Evolutionary conservation across 1,140 invertebrate species (phyloP).

Genomic region (Eufriesea mexicana): DNA sequence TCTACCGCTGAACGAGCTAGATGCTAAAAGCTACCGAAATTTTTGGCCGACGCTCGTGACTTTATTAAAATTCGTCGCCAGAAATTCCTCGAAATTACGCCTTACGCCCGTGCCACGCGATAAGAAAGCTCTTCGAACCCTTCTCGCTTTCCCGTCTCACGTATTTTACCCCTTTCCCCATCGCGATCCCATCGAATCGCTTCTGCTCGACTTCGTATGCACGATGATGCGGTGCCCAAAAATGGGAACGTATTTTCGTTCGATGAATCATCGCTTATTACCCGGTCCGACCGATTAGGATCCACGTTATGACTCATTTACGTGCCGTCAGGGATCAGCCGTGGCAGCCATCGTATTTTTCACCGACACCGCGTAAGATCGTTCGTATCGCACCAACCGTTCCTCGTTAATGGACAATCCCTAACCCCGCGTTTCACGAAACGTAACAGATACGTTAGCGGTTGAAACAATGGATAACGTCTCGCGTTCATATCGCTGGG

Average conservation of each 20-base stretch:
- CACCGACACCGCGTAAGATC: background rate
- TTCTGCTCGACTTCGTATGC: background rate
- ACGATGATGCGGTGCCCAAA: background rate
- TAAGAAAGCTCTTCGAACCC: background rate
- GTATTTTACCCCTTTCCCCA: background rate
- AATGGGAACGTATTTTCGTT: background rate
- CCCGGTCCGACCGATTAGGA: no score
- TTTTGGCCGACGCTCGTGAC: conserved; percentile 30
- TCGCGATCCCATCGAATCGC: background rate
- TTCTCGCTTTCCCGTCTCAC: background rate
- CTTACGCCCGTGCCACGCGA: conserved; percentile 16
- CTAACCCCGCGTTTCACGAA: background rate
- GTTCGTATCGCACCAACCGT: no score
- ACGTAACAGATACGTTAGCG: background rate
- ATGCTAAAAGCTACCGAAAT: conserved; percentile 22
- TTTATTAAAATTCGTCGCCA: conserved; percentile 41
- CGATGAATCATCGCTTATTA: conserved; percentile 3
- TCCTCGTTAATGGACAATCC: background rate
- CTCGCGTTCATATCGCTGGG: background rate
- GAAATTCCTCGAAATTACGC: conserved; percentile 25
- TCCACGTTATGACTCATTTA: background rate
- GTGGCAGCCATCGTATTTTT: background rate
- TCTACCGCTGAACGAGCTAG: conserved; percentile 3
- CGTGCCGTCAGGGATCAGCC: no score
- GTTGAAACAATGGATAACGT: background rate